Evolutionary conservation across 2,888 invertebrate genomes (phyloP).

Genomic region (Caenorhabditis zanzibari): DNA sequence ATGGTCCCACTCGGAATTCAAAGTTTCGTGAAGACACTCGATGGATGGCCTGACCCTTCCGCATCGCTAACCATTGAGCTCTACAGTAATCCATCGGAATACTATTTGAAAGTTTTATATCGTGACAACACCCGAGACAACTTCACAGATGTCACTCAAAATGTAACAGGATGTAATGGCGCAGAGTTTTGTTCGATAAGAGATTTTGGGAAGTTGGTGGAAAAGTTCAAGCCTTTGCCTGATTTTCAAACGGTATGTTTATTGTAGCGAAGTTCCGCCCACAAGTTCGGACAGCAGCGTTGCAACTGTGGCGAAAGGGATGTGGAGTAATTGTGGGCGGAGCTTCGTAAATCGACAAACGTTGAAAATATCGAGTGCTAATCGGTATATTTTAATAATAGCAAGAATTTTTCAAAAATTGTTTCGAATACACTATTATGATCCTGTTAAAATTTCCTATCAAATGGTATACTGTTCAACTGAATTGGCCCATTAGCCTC

Average conservation of each 20-base stretch:
- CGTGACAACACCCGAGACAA: conserved; percentile 50
- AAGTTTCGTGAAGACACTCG: conserved; percentile 29
- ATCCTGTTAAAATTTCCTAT: too few species aligned
- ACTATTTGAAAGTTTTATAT: conserved; percentile 63
- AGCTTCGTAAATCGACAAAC: too few species aligned
- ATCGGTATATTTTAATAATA: too few species aligned
- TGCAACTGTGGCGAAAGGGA: too few species aligned
- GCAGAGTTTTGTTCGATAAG: conserved; percentile 17
- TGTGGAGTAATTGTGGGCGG: too few species aligned
- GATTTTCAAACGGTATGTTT: conserved; percentile 39
- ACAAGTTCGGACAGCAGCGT: too few species aligned
- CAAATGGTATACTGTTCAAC: too few species aligned
- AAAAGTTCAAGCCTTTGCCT: conserved; percentile 17
- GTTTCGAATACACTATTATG: too few species aligned
- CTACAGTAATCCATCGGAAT: conserved; percentile 49
- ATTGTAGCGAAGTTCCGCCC: too few species aligned
- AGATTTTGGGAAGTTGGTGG: conserved; percentile 10
- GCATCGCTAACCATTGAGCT: conserved; percentile 66
- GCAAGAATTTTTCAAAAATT: too few species aligned
- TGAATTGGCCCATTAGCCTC: too few species aligned
- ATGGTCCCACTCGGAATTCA: conserved; percentile 62
- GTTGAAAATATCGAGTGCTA: too few species aligned
- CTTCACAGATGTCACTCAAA: conserved; percentile 46
- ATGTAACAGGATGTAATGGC: conserved; percentile 34
- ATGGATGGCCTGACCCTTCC: conserved; percentile 68